Base-by-base conservation (phyloP, 2,797 vertebrate species). In the Cheirogaleus major region DNA sequence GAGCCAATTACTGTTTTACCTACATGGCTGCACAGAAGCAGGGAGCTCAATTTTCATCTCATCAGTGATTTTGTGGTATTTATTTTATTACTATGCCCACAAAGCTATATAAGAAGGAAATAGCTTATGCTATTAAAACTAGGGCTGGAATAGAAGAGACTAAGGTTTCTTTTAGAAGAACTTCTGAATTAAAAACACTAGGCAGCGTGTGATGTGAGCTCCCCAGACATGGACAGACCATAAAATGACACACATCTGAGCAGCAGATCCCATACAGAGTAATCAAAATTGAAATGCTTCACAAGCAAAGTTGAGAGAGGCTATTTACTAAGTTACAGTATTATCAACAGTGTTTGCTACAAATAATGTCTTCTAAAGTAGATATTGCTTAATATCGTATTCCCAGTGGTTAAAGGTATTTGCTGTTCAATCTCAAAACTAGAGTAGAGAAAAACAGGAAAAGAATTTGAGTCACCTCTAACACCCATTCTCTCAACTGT, bases 1-100 rank as follows among this genome's bases (percentile, higher is more conserved):
- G 97, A 98, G 97, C 98, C 98, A 99, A 98, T 98, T 98, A 98
- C 98, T 98, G 98, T 98, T 98, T 98, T 98, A 98, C 98, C 98
- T 98, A 99, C 98, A 98, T 98, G 98, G 98, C 97, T 98, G 98
- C 98, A 98, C 98, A 98, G 97, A 98, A 95, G 98, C 97, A 96
- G 98, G 98, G 98, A 98, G 98, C 98, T 98, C 98, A 97, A 98
- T 99, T 98, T 98, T 98, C 98, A 98, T 98, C 98, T 98, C 98
- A 97, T 98, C 98, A 98, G 98, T 98, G 98, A 98, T 98, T 98
- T 96, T 98, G 98, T 98, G 97, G 98, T 98, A 98, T 98, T 98
- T 98, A 98, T 98, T 98, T 98, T 98, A 98, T 98, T 97, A 98
- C 98, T 97, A 79, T 98, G 98, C 97, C 97, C 97, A 98, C 97